Base-by-base conservation (phyloP, 2,113 vertebrate genomes). In the Megalops atlanticus region DNA sequence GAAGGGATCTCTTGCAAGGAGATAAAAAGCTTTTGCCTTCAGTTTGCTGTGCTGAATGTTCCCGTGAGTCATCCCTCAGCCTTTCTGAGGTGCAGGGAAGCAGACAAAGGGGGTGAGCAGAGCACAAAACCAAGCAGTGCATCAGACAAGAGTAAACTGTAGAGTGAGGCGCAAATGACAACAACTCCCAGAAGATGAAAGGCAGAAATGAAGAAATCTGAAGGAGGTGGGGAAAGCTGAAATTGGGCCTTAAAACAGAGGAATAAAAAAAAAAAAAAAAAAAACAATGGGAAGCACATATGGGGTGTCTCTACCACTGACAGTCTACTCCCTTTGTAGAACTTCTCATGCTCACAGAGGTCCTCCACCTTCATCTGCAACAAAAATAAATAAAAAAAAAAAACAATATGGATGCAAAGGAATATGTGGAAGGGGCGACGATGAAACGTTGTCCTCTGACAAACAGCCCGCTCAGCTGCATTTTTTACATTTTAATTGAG, bases 341-440 rank as follows among this genome's bases (percentile, higher is more conserved):
- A 78, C 85, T 88, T 85, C 89, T 92, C 87, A 93, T 94, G 92
- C 91, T 89, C 92, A 93, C 93, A 92, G 91, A 92, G 93, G 89
- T 90, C 89, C 84, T 76, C 81, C 33, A 85, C 90, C 89, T 92
- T 91, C 87, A 89, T 92, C 89, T 92, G 88, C 90, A 87, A 90
- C 88, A 88, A 86, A 79, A 74, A 76, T 76, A 80, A 88, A 87
- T 79, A 84, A 79, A 90, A 82, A 64, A 71, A 41, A 76, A 76
- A 58, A 27, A 64, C 24, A 27, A 36, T 39, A 39, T 27, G 71
- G 27, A 35, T 73, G 39, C 43, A 49, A 16, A 14, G 71, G 45
- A 49, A 16, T 49, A 49, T 49, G 45, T n/a, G n/a, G n/a, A n/a
- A n/a, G n/a, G n/a, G n/a, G n/a, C n/a, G n/a, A n/a, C n/a, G n/a